Evolutionary conservation across 37 sponge, comb jelly and placozoan species (phyloP), one percentile per base, ranked within the genome.

Genomic region (Spongilla lacustris): DNA sequence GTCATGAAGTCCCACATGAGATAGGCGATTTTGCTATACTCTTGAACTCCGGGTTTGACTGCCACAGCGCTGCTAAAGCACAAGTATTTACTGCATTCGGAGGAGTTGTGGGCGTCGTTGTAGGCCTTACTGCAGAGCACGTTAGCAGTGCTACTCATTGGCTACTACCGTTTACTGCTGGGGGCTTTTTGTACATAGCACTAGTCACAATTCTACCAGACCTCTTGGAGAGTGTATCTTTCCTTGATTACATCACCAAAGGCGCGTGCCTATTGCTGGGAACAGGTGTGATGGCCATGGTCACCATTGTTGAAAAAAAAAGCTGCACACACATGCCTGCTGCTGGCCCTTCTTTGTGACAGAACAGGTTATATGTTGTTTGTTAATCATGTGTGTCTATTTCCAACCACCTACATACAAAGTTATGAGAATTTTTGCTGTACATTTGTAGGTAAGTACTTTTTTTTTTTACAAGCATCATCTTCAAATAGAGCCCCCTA

Each of bases 1-100:
- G 98, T 35, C 98, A 98, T 41, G 98, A 98, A 76, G 67, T 98
- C 22, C 98, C 98, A 30, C 98, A 98, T 78, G 98, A 98, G 73
- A 83, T 98, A 17, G 96, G 98, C 13, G 94, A 97, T 83, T 95
- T 97, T 95, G 96, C 93, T n/a, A 90, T 97, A 28, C 89, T 95
- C 68, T 68, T 97, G 32, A 92, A 81, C 71, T 94, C 97, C 70
- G 97, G 97, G 21, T 96, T 96, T 68, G 72, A 67, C 66, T 27
- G 34, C 30, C 76, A 77, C 85, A 81, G 79, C 29, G 97, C 97
- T 17, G 93, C 93, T 41, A 89, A 85, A 36, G 97, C 97, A 19
- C 97, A 96, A 76, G 1, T 94, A 41, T 28, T 86, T 0, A 96
- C 97, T 14, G 83, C 97, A 8, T 77, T 73, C 73, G 95, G 97